Percentiles rank a stretch among this genome's conserved stretches.
Evolutionary conservation across 2,797 vertebrate species (phyloP).

Genomic region (Capromys pilorides): DNA sequence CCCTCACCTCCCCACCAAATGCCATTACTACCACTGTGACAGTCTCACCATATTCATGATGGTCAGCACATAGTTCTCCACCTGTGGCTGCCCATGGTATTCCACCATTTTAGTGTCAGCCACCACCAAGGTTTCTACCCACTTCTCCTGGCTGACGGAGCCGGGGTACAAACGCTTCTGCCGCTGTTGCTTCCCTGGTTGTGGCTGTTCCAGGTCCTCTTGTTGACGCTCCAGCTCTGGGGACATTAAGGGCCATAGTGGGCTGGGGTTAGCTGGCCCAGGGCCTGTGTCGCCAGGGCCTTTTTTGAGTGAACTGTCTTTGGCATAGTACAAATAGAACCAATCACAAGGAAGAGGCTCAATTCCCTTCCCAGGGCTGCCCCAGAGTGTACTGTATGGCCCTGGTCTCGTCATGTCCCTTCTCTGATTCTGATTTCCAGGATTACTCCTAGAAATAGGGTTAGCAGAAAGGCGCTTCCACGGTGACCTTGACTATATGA

Average conservation of each 20-base stretch:
- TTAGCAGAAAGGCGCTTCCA: background rate
- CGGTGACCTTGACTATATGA: background rate
- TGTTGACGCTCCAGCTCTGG: constrained; percentile 85
- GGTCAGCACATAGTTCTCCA: constrained; percentile 94
- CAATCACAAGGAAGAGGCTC: background rate
- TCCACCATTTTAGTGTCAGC: constrained; percentile 97
- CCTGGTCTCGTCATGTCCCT: background rate
- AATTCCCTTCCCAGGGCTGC: background rate
- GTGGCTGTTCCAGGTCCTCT: constrained; percentile 90
- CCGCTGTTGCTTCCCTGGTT: constrained; percentile 81
- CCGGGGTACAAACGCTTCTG: constrained; percentile 87
- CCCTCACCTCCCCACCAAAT: rapidly evolving
- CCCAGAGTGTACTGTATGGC: background rate
- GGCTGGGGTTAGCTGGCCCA: background rate
- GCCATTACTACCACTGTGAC: rapidly evolving
- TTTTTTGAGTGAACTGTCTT: background rate
- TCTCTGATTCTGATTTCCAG: background rate
- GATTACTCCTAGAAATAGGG: background rate
- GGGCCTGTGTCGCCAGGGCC: background rate
- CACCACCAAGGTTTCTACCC: constrained; percentile 98
- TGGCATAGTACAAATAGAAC: rapidly evolving
- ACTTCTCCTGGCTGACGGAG: constrained; percentile 96
- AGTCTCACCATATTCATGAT: constrained; percentile 98
- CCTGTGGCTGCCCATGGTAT: constrained; percentile 90
- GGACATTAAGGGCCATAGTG: constrained; percentile 78